Evolutionary conservation across 2,888 invertebrate species (phyloP).

Genomic region (Polylopha cassiicola): DNA sequence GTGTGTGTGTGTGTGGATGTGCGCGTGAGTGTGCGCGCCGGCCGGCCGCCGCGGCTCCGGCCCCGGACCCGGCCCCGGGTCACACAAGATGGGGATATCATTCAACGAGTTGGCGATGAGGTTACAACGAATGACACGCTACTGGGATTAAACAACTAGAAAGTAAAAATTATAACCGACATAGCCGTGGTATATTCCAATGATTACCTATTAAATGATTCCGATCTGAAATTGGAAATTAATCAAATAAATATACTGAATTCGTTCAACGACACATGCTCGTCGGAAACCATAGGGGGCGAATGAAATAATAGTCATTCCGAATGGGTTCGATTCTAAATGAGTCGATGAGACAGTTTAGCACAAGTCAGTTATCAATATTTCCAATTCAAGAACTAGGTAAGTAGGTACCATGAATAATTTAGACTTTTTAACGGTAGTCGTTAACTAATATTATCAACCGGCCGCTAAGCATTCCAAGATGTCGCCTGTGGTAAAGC

Average conservation of each 20-base stretch:
- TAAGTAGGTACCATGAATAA: slow-evolving; percentile 24
- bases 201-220: slow-evolving; percentile 77
- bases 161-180: slow-evolving; percentile 43
- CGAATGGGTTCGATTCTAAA: slow-evolving; percentile 19
- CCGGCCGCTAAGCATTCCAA: slow-evolving; percentile 32
- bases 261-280: slow-evolving; percentile 45
- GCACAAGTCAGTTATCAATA: slow-evolving; percentile 20
- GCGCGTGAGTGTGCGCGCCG: slow-evolving; percentile 17
- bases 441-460: slow-evolving; percentile 24
- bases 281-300: slow-evolving; percentile 32
- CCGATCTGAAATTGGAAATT: slow-evolving; percentile 78
- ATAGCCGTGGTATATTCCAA: slow-evolving; percentile 55
- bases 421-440: slow-evolving; percentile 27
- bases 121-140: slow-evolving; percentile 48
- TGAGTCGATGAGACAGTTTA: slow-evolving; percentile 25
- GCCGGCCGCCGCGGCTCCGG: slow-evolving; percentile 26
- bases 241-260: slow-evolving; percentile 57
- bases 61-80: slow-evolving; percentile 20
- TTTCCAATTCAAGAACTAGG: slow-evolving; percentile 29
- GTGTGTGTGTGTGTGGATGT: slow-evolving; percentile 4
- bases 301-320: slow-evolving; percentile 17
- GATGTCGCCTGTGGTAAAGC: slow-evolving; percentile 18
- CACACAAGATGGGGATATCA: slow-evolving; percentile 44
- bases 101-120: slow-evolving; percentile 47
- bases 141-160: slow-evolving; percentile 62